phyloP scores from a whole-genome alignment of 1,140 invertebrate species.

The Euwallacea similis region DNA sequence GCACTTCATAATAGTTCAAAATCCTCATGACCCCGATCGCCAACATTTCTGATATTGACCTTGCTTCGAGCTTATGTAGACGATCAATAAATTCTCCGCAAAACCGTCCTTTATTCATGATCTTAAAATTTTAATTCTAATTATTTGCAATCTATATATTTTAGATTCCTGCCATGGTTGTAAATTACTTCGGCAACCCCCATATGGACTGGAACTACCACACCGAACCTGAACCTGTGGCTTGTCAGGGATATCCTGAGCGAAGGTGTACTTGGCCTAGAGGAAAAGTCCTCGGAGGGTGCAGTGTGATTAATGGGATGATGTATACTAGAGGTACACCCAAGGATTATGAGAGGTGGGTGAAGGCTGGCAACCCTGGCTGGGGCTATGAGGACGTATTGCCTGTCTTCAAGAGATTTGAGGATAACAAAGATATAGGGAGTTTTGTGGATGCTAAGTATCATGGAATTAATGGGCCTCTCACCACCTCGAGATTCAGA shows the following conservation, averaged over 20 bases:
- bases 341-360: constrained; percentile 73
- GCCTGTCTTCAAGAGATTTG: constrained; percentile 60
- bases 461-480: constrained; percentile 56
- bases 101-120: too few relatives aligned
- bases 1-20: too few relatives aligned
- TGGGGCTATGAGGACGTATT: constrained; percentile 56
- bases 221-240: constrained; percentile 64
- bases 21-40: too few relatives aligned
- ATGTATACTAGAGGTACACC: constrained; percentile 73
- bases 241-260: constrained; percentile 58
- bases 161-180: constrained; percentile 59
- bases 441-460: constrained; percentile 52
- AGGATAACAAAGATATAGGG: constrained; percentile 59
- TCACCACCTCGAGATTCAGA: constrained; percentile 58
- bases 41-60: too few relatives aligned
- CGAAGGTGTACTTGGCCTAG: constrained; percentile 60
- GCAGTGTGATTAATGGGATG: constrained; percentile 70
- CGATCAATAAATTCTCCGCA: too few relatives aligned
- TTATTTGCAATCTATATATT: constrained; percentile 6
- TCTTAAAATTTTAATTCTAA: too few relatives aligned
- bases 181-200: constrained; percentile 58
- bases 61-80: too few relatives aligned
- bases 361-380: constrained; percentile 48
- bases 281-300: constrained; percentile 65
- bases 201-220: constrained; percentile 68